Conservation (phyloP, 2,797 vertebrate genomes). For the Cossypha caffra region DNA sequence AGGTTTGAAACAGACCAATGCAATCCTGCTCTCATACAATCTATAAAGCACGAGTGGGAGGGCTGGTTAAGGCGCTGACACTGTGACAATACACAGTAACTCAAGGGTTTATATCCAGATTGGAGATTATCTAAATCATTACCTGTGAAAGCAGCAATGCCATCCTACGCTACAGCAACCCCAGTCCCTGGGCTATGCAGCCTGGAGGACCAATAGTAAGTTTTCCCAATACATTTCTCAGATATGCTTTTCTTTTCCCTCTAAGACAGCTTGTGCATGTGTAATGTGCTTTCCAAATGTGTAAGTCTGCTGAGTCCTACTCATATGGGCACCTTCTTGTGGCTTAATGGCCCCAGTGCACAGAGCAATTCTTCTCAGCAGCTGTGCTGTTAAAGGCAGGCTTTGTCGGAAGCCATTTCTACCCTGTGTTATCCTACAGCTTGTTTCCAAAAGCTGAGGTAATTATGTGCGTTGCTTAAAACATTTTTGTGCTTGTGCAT, state of each 20-base stretch:
- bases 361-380: background rate
- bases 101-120: background rate
- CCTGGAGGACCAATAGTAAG: background rate
- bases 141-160: background rate
- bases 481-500: background rate
- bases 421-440: background rate
- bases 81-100: constrained; percentile 16
- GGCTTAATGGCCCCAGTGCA: background rate
- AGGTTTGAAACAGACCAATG: background rate
- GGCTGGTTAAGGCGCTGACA: background rate
- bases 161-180: background rate
- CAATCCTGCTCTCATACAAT: background rate
- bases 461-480: background rate
- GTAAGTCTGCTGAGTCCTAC: background rate
- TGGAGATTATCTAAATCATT: constrained; percentile 38
- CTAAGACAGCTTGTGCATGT: background rate
- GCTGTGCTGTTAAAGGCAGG: background rate
- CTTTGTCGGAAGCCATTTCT: background rate
- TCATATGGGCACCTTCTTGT: background rate
- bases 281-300: background rate
- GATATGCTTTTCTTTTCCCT: background rate
- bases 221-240: background rate
- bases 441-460: background rate
- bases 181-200: background rate
- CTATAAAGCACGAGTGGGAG: constrained; percentile 17